Conservation (phyloP, 2,888 invertebrate genomes). For the Sclerodermus sp. region DNA sequence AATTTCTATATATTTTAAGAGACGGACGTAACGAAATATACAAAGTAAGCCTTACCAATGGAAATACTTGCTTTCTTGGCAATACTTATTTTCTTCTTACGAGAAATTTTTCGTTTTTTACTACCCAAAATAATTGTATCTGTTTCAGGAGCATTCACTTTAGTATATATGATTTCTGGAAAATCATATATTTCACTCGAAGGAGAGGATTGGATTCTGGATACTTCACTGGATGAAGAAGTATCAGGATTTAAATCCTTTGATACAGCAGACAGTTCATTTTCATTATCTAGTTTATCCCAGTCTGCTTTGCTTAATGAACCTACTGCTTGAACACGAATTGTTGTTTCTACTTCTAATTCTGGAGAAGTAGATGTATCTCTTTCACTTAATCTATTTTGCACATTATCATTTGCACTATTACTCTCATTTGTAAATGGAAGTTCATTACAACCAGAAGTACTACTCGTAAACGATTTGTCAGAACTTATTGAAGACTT, state of each 20-base stretch:
- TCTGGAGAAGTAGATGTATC: too few species aligned
- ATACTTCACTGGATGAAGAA: background rate
- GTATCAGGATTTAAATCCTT: background rate
- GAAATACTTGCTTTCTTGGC: background rate
- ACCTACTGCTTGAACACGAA: conserved; percentile 31
- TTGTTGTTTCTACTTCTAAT: conserved; percentile 19
- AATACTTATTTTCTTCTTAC: background rate
- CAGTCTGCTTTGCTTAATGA: conserved; percentile 37
- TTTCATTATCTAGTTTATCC: conserved; percentile 26
- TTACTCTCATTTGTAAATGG: too few species aligned
- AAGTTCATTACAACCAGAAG: too few species aligned
- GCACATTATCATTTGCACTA: too few species aligned
- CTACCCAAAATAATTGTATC: conserved; percentile 13
- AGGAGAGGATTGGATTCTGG: background rate
- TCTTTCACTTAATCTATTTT: too few species aligned
- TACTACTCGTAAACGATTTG: too few species aligned
- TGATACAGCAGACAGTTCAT: background rate
- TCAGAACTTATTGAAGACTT: too few species aligned
- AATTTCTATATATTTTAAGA: background rate
- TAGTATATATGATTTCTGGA: conserved; percentile 28
- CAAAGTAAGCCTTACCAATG: background rate
- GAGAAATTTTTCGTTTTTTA: conserved; percentile 11
- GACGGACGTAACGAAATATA: background rate
- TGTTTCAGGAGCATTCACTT: conserved; percentile 9
- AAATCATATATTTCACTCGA: conserved; percentile 14